phyloP scores from a whole-genome alignment of 2,888 invertebrate genomes.

The Limnephilus marmoratus region DNA sequence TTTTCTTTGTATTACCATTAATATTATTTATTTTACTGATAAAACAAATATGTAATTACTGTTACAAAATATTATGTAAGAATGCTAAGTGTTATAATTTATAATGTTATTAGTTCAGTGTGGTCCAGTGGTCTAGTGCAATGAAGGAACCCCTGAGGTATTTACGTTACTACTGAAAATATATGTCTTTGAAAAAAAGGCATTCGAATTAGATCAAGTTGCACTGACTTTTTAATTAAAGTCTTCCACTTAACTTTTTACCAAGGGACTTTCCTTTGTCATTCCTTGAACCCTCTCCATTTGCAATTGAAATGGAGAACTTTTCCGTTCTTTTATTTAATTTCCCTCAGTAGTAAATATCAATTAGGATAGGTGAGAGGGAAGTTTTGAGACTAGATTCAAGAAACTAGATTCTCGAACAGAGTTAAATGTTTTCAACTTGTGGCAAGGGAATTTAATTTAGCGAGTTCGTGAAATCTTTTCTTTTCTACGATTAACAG shows the following conservation, averaged over 20 bases:
- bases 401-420: slow-evolving; percentile 37
- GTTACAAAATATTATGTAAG: too few relatives aligned
- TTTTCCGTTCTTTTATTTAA: slow-evolving; percentile 56
- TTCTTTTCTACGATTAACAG: background rate
- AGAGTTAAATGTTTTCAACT: background rate
- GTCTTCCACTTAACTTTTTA: slow-evolving; percentile 33
- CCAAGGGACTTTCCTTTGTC: slow-evolving; percentile 20
- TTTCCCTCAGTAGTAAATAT: slow-evolving; percentile 65
- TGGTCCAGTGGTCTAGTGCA: too few relatives aligned
- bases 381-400: slow-evolving; percentile 59
- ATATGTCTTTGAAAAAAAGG: background rate
- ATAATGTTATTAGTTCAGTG: too few relatives aligned
- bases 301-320: slow-evolving; percentile 48
- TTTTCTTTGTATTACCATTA: too few relatives aligned
- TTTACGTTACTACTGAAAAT: background rate
- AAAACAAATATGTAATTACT: too few relatives aligned
- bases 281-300: slow-evolving; percentile 32
- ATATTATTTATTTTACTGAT: too few relatives aligned
- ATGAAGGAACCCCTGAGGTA: background rate
- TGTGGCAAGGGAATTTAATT: background rate
- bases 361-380: slow-evolving; percentile 63
- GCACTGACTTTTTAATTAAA: slow-evolving; percentile 31
- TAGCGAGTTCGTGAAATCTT: background rate
- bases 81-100: too few relatives aligned
- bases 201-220: slow-evolving; percentile 7